These are phyloP conservation scores for Drosophila tsacasi DNA, from an alignment of 1,140 invertebrate species.

Conservation along the genomic window DNA sequence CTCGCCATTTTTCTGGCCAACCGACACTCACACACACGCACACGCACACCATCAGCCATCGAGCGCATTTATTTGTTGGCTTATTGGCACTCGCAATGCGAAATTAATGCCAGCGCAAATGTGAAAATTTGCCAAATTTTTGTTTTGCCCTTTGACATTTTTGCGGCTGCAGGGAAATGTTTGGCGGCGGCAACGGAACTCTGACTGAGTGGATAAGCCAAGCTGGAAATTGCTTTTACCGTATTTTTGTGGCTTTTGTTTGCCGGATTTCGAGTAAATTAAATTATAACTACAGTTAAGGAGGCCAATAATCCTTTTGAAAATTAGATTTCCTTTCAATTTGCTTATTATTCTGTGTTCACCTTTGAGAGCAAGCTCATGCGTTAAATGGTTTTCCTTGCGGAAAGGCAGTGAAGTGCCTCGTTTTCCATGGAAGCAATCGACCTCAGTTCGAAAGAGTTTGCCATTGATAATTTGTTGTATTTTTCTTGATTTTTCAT, in stretches of 20 bases:
- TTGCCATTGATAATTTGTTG: slow-evolving; percentile 20
- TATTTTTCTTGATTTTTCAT: slow-evolving; percentile 19
- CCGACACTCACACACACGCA: neutral
- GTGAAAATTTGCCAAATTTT: slow-evolving; percentile 74
- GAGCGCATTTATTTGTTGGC: slow-evolving; percentile 68
- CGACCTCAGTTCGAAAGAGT: slow-evolving; percentile 28
- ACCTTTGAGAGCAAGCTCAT: slow-evolving; percentile 2
- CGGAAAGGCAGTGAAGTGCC: too few species aligned
- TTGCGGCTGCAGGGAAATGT: slow-evolving; percentile 46
- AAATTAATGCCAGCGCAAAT: slow-evolving; percentile 67
- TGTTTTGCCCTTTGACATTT: slow-evolving; percentile 68
- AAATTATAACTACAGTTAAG: slow-evolving; percentile 18
- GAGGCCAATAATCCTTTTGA: slow-evolving; percentile 1
- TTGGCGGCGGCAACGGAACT: slow-evolving; percentile 18
- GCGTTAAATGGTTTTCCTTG: slow-evolving; percentile 20
- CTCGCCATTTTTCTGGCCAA: neutral
- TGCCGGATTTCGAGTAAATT: slow-evolving; percentile 9
- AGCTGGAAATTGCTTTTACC: slow-evolving; percentile 52
- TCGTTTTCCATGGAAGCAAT: too few species aligned
- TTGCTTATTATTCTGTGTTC: neutral
- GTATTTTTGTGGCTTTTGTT: slow-evolving; percentile 34
- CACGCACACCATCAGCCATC: slow-evolving; percentile 16
- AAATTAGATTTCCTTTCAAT: slow-evolving; percentile 7
- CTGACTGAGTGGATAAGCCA: slow-evolving; percentile 33
- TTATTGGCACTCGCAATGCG: slow-evolving; percentile 66